A percentile compares a stretch with the other conserved stretches of the same genome.
Conservation (phyloP, 2,888 invertebrate species). For the Aleiodes alternator region DNA sequence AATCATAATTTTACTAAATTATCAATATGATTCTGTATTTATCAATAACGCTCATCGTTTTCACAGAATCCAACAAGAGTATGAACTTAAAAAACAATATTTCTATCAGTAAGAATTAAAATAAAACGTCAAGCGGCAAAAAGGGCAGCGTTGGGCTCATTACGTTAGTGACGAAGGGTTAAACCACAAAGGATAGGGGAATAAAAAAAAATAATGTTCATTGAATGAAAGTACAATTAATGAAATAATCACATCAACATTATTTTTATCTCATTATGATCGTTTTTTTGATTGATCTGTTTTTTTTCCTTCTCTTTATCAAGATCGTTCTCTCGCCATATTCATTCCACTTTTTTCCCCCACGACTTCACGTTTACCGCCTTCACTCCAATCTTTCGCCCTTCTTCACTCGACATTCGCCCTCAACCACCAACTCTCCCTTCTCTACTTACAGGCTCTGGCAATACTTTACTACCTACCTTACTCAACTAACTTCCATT, state of each 20-base stretch:
- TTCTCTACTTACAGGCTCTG: constrained; percentile 39
- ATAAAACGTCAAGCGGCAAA: no score
- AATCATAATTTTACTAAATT: no score
- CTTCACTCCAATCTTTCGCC: constrained; percentile 41
- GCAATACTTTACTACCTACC: constrained; percentile 59
- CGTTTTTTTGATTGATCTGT: constrained; percentile 45
- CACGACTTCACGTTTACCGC: constrained; percentile 36
- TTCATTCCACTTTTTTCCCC: constrained; percentile 28
- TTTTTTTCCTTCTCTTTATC: constrained; percentile 27
- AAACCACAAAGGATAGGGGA: background rate
- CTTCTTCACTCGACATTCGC: constrained; percentile 22
- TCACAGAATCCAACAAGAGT: no score
- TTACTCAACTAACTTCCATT: constrained; percentile 69
- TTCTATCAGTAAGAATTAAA: no score
- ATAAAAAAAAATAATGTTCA: no score
- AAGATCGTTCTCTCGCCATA: constrained; percentile 37
- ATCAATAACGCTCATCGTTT: no score
- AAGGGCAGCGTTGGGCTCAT: no score
- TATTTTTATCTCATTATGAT: constrained; percentile 11
- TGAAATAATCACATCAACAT: background rate
- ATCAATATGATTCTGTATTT: no score
- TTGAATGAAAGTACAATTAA: no score
- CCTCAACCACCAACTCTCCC: background rate
- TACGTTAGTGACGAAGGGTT: no score
- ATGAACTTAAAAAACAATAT: no score